These are phyloP conservation scores for Molothrus ater DNA, from an alignment of 2,797 vertebrate genomes.

Conservation along the genomic window DNA sequence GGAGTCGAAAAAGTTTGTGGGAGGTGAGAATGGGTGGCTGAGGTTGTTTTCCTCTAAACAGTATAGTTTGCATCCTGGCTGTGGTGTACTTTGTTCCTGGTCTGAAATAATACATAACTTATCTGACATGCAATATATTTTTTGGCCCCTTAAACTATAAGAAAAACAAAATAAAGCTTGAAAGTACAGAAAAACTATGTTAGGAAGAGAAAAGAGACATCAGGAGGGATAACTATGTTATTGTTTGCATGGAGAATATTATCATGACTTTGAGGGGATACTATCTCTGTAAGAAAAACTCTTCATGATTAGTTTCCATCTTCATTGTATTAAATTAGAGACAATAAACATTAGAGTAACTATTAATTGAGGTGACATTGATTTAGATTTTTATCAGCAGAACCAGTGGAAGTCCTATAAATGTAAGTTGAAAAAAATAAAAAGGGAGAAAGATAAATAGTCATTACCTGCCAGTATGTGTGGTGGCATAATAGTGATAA, in stretches of 20 bases:
- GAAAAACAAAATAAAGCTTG: not conserved
- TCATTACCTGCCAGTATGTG: constrained; percentile 17
- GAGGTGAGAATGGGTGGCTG: not conserved
- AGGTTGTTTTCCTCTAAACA: not conserved
- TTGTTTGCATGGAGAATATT: not conserved
- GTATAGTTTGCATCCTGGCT: not conserved
- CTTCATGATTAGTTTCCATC: not conserved
- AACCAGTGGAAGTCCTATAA: not conserved
- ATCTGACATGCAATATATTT: fast-evolving
- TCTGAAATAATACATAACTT: not conserved
- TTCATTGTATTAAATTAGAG: not conserved
- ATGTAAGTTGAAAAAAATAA: not conserved
- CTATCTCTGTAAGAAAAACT: not conserved
- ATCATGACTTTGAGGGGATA: not conserved
- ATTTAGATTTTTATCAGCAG: constrained; percentile 1
- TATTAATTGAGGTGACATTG: constrained; percentile 3
- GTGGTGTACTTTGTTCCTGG: not conserved
- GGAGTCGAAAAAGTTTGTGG: not conserved
- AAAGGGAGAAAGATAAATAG: not conserved
- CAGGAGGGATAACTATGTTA: not conserved
- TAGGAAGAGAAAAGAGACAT: not conserved
- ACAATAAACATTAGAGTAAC: not conserved
- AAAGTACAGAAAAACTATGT: not conserved
- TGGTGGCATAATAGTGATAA: constrained; percentile 32
- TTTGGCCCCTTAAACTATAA: not conserved